phyloP scores from a whole-genome alignment of 1,140 invertebrate species.

The Drosophila pallidifrons region DNA sequence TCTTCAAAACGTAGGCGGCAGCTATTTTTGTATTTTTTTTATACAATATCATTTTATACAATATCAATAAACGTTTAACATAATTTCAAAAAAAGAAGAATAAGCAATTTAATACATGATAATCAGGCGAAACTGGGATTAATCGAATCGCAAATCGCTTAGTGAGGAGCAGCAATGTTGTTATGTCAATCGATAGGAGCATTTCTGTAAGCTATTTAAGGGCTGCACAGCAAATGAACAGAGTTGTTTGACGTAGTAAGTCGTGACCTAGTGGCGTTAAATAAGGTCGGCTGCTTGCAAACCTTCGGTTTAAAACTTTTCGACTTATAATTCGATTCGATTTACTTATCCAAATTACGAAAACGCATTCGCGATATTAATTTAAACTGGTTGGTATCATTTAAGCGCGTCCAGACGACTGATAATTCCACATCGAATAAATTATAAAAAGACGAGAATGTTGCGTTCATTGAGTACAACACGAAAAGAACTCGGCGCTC shows the following conservation, averaged over 20 bases:
- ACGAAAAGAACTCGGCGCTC: slow-evolving; percentile 86
- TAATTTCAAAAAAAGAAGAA: no score
- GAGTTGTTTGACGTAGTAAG: slow-evolving; percentile 50
- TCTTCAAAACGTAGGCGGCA: no score
- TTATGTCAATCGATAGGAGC: slow-evolving; percentile 1
- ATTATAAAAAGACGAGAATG: slow-evolving; percentile 80
- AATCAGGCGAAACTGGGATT: no score
- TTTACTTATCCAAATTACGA: slow-evolving; percentile 48
- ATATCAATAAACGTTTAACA: no score
- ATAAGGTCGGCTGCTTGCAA: slow-evolving; percentile 57
- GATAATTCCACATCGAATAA: slow-evolving; percentile 20
- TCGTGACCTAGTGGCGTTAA: slow-evolving; percentile 61
- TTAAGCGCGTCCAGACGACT: slow-evolving; percentile 2
- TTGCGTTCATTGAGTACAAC: slow-evolving; percentile 88
- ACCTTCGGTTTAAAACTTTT: slow-evolving; percentile 44
- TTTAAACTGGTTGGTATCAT: slow-evolving; percentile 1
- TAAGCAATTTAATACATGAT: no score
- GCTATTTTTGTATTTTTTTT: no score
- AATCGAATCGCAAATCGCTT: slow-evolving; percentile 5
- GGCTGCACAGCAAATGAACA: slow-evolving; percentile 31
- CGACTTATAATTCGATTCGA: slow-evolving; percentile 41
- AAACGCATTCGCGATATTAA: slow-evolving; percentile 11
- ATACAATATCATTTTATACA: no score
- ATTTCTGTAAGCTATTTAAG: slow-evolving; percentile 13
- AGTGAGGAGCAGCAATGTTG: slow-evolving; percentile 6